Evolutionary conservation across 2,888 invertebrate genomes (phyloP), one percentile per base, ranked within the genome.

Genomic region (Orgyia antiqua): DNA sequence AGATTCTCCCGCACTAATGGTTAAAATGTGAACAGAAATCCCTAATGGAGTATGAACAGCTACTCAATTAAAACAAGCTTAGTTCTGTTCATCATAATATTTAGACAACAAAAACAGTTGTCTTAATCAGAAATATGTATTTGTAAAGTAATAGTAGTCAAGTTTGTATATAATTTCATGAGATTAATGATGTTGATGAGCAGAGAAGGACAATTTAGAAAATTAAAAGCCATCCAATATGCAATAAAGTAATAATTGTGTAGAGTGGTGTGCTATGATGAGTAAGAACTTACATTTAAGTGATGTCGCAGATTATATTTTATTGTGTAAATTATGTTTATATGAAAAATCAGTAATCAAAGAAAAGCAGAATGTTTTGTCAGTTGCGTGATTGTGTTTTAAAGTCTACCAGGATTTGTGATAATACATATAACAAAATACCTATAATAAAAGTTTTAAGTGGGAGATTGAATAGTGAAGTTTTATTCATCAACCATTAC

Each of bases 391-490:
- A 89, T 88, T 89, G 89, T 87, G 87, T 87, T 84, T 89, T 88
- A 88, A 89, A 89, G 89, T 90, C 90, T 90, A 90, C 90, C 89
- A 90, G 89, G 89, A 90, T 90, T 90, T 90, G 90, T 90, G 90
- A 90, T 90, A 90, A 89, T 89, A 89, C 88, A 88, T 89, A 89
- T 89, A 89, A 89, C 89, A 89, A 90, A 87, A 76, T 87, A 84
- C 82, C 79, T 84, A 82, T 87, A 87, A 87, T 86, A 86, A 87
- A 87, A 86, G 84, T 84, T 87, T 86, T 84, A 87, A 86, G 87
- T 87, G 87, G 87, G 84, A 87, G 86, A 83, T 82, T 75, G 80
- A 65, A 54, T 60, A 74, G 75, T 78, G 86, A 76, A 79, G 86
- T 87, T 87, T 87, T 84, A 87, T 87, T 87, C 74, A 57, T 58